phyloP scores from a whole-genome alignment of 2,797 vertebrate genomes.

The Protosalanx chinensis region DNA sequence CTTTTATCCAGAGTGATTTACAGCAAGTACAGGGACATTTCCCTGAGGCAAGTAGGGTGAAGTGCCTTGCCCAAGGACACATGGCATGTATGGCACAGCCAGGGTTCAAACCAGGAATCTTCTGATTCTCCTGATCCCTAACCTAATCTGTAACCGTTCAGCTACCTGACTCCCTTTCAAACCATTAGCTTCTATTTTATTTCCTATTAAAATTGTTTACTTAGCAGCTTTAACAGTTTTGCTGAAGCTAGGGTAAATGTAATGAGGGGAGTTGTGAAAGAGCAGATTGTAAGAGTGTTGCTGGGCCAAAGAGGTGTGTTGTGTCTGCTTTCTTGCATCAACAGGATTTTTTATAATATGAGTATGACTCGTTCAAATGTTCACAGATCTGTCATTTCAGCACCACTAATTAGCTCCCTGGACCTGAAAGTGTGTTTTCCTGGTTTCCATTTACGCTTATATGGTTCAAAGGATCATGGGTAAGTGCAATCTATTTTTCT shows the following conservation, averaged over 20 bases:
- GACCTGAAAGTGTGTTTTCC: slow-evolving; percentile 20
- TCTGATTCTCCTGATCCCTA: too few species aligned
- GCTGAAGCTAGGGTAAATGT: slow-evolving; percentile 5
- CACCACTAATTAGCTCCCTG: slow-evolving; percentile 45
- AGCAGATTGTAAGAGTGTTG: slow-evolving; percentile 37
- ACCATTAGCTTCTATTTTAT: slow-evolving; percentile 32
- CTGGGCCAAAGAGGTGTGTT: slow-evolving; percentile 32
- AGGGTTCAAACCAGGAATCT: too few species aligned
- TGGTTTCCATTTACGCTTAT: neutral
- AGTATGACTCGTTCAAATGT: slow-evolving; percentile 34
- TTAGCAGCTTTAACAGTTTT: slow-evolving; percentile 47
- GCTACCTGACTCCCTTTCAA: too few species aligned
- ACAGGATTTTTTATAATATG: slow-evolving; percentile 37
- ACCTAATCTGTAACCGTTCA: too few species aligned
- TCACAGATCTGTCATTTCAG: slow-evolving; percentile 31
- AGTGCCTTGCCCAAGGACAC: too few species aligned
- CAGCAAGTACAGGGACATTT: too few species aligned
- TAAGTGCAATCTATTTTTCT: neutral
- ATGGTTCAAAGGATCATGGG: neutral
- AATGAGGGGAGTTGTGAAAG: slow-evolving; percentile 43
- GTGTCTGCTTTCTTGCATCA: neutral
- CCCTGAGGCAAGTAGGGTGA: too few species aligned
- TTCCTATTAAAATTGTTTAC: slow-evolving; percentile 33
- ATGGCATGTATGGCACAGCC: too few species aligned
- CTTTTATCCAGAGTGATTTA: too few species aligned